These are phyloP conservation scores for Megaustenia siamemsis DNA, from an alignment of 2,888 invertebrate species.

Conservation along the genomic window DNA sequence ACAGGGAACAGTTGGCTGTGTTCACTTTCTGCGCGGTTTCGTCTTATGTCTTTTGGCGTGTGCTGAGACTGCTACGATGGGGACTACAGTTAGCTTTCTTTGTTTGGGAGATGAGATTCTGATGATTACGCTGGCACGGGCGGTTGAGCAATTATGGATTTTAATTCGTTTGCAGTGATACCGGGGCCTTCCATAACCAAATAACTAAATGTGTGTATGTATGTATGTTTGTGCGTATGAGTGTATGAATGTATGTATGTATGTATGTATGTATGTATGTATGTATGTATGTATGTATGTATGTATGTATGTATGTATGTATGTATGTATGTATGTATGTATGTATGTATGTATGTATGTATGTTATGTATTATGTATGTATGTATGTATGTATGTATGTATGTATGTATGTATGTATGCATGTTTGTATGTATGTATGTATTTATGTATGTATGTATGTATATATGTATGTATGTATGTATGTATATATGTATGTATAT, in stretches of 20 bases:
- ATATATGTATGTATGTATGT: constrained; percentile 34
- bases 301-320: constrained; percentile 37
- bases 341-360: constrained; percentile 21
- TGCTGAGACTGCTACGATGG: too few species aligned
- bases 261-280: constrained; percentile 34
- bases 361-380: neutral
- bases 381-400: constrained; percentile 25
- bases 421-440: constrained; percentile 22
- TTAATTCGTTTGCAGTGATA: too few species aligned
- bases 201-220: constrained; percentile 17
- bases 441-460: constrained; percentile 26
- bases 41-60: too few species aligned
- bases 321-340: constrained; percentile 23
- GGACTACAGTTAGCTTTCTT: too few species aligned
- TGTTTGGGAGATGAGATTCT: too few species aligned
- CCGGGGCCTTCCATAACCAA: neutral
- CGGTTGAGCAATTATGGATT: too few species aligned
- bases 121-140: too few species aligned
- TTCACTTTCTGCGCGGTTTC: too few species aligned
- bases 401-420: constrained; percentile 17
- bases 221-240: constrained; percentile 40
- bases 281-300: constrained; percentile 36
- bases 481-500: constrained; percentile 20
- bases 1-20: too few species aligned
- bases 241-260: constrained; percentile 33